A percentile compares a stretch with the other conserved stretches of the same genome.
These are phyloP conservation scores for Marmota monax DNA, from an alignment of 2,113 vertebrate species.

Conservation along the genomic window DNA sequence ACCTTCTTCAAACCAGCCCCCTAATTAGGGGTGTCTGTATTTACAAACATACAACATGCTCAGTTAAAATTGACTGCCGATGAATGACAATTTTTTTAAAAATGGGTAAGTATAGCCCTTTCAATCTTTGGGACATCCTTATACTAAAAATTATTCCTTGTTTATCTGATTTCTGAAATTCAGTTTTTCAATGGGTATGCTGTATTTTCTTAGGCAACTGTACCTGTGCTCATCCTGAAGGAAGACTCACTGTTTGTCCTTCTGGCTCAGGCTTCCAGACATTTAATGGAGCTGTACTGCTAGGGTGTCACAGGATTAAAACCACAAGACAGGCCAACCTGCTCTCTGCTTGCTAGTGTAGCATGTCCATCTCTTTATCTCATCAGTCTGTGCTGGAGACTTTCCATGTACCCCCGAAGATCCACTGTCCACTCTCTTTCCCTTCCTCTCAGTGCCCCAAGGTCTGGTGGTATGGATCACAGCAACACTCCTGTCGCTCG, in stretches of 20 bases:
- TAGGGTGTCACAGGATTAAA: background rate
- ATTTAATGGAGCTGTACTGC: background rate
- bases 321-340: background rate
- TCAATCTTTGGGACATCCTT: background rate
- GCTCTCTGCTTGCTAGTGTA: background rate
- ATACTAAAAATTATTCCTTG: background rate
- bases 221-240: background rate
- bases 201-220: background rate
- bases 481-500: background rate
- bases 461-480: background rate
- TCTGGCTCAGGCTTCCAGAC: background rate
- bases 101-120: background rate
- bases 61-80: background rate
- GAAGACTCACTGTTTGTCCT: background rate
- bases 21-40: background rate
- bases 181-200: background rate
- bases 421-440: background rate
- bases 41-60: background rate
- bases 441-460: accelerated
- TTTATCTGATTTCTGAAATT: background rate
- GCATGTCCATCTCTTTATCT: background rate
- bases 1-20: background rate
- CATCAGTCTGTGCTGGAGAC: background rate
- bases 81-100: background rate
- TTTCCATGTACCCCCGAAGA: background rate